phyloP scores from a whole-genome alignment of 2,888 invertebrate genomes.

The Tetranychus piercei region DNA sequence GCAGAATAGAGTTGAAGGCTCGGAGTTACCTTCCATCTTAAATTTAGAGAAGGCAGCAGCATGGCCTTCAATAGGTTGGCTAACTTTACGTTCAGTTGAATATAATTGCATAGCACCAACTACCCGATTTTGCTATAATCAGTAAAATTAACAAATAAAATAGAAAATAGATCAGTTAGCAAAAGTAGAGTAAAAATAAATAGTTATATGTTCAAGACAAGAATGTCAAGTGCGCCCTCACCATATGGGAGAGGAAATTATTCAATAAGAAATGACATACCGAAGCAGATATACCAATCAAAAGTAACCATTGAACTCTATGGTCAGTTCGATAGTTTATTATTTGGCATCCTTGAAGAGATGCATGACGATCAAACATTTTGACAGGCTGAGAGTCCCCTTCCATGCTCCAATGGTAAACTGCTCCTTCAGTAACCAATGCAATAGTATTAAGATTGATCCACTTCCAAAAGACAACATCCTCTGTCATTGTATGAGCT shows the following conservation, averaged over 20 bases:
- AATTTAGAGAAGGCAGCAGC: conserved; percentile 91
- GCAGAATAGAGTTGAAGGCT: conserved; percentile 82
- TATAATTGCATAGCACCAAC: conserved; percentile 98
- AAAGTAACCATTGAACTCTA: conserved; percentile 83
- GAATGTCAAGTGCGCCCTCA: too few species aligned
- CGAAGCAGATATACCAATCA: conserved; percentile 65
- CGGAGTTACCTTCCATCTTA: conserved; percentile 81
- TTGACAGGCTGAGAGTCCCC: conserved; percentile 88
- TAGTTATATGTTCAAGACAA: too few species aligned
- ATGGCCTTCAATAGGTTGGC: conserved; percentile 96
- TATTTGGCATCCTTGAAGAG: conserved; percentile 87
- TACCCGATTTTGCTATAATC: conserved; percentile 69
- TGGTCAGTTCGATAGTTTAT: conserved; percentile 96
- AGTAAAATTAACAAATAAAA: background rate
- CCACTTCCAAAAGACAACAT: conserved; percentile 99
- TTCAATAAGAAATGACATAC: conserved; percentile 30
- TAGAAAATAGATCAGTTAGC: too few species aligned
- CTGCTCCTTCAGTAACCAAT: conserved; percentile 80
- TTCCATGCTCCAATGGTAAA: conserved; percentile 97
- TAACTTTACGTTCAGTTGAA: conserved; percentile 92
- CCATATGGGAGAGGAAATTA: too few species aligned
- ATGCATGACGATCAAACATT: conserved; percentile 89
- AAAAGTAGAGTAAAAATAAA: too few species aligned
- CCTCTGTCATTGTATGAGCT: conserved; percentile 84
- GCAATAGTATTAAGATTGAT: conserved; percentile 88